Percentiles rank a stretch among this genome's conserved stretches.
Conservation (phyloP, 2,888 invertebrate genomes). For the Mantis religiosa region DNA sequence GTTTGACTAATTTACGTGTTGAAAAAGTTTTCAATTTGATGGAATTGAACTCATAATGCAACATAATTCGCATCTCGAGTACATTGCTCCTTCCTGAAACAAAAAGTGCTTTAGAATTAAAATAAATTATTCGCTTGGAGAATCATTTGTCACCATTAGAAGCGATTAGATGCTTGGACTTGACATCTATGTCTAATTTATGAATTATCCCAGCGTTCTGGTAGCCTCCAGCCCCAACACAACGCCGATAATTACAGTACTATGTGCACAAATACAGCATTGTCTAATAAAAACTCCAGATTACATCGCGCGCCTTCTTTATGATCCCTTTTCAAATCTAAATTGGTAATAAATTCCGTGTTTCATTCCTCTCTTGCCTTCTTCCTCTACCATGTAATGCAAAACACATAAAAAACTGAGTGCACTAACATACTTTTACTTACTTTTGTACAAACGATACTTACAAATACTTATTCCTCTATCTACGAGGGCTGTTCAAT, state of each 20-base stretch:
- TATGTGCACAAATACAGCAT: not conserved
- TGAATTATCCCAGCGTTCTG: not conserved
- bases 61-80: no score
- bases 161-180: not conserved
- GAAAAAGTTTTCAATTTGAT: no score
- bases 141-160: not conserved
- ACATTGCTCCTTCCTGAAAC: not conserved
- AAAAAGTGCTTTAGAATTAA: not conserved
- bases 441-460: no score
- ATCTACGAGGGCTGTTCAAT: no score
- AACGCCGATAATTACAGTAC: not conserved
- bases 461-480: no score
- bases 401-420: no score
- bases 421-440: no score
- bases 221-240: not conserved
- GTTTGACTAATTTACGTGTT: no score
- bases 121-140: not conserved
- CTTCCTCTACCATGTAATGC: no score
- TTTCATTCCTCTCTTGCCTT: no score
- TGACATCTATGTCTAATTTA: not conserved
- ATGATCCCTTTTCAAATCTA: not conserved
- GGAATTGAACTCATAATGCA: no score
- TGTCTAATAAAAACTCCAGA: not conserved
- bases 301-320: not conserved
- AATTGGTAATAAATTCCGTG: no score